Evolutionary conservation across 2,113 vertebrate species (phyloP), one percentile per base, ranked within the genome.

Genomic region (Puntigrus tetrazona): DNA sequence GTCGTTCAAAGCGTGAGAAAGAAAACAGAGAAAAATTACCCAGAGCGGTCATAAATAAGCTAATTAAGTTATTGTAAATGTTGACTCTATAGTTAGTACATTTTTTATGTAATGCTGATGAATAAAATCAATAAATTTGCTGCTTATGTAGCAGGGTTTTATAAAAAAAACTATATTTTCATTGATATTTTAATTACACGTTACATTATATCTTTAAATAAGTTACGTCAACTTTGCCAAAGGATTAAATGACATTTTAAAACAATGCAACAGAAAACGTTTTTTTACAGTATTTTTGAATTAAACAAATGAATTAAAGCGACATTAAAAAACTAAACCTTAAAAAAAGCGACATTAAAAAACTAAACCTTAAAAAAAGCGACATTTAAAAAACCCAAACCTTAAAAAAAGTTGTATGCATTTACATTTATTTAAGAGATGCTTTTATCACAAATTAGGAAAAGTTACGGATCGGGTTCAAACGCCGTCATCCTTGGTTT

Each of bases 1-100:
- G 84, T 52, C 45, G 45, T 82, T 73, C 73, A 85, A 88, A 82
- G 78, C 78, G 80, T 85, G 59, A 85, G 78, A 85, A 76, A 84
- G 57, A 87, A 81, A 78, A 6, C n/a, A 43, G n/a, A 22, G 65
- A 72, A 72, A 72, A 25, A 69, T 11, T 5, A 69, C 65, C 63
- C 31, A 10, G 18, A 69, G 20, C 1, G 9, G 38, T 43, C 38
- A 25, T 25, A 16, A 72, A 72, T 72, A 72, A 72, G 20, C 38
- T 25, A 43, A 72, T 72, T 72, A 43, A 43, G 69, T 25, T 25
- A 43, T 43, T 72, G 38, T 72, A 72, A 43, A 72, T 43, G 69
- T 43, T 72, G 38, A 72, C 36, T 72, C 11, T 7, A 70, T 9
- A 25, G 38, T 41, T 43, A 14, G 11, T n/a, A 43, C 22, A 14